These are phyloP conservation scores for Coregonus suidteri DNA, from an alignment of 2,797 vertebrate genomes.

Conservation along the genomic window DNA sequence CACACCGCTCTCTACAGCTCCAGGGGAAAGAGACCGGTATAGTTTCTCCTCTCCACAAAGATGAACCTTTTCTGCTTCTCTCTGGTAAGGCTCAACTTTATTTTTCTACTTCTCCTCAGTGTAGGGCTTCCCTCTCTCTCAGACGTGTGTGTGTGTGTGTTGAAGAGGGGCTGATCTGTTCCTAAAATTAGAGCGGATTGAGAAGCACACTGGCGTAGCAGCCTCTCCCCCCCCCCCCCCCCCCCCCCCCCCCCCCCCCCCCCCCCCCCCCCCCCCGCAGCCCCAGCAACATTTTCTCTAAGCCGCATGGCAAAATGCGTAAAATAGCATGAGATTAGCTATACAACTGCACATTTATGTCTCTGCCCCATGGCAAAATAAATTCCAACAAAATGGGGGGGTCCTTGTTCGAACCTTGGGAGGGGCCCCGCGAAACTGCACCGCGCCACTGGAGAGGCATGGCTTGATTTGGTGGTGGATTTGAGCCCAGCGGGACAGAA, in stretches of 20 bases:
- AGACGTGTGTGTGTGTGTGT: neutral
- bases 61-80: constrained; percentile 99
- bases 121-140: neutral
- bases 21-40: neutral
- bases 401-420: no score
- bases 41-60: constrained; percentile 40
- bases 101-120: constrained; percentile 15
- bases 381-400: no score
- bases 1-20: constrained; percentile 1
- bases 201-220: no score
- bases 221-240: no score
- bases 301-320: no score
- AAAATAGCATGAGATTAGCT: no score
- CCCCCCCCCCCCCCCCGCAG: no score
- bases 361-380: no score
- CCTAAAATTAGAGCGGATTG: neutral
- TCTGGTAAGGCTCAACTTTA: constrained; percentile 79
- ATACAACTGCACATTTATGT: no score
- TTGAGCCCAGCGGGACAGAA: neutral
- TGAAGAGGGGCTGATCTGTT: neutral
- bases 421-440: no score
- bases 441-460: neutral
- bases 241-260: no score
- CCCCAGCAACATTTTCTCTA: no score
- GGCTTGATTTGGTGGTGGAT: neutral